Conservation (phyloP, 1,140 invertebrate genomes). For the Drosophila murphyi region DNA sequence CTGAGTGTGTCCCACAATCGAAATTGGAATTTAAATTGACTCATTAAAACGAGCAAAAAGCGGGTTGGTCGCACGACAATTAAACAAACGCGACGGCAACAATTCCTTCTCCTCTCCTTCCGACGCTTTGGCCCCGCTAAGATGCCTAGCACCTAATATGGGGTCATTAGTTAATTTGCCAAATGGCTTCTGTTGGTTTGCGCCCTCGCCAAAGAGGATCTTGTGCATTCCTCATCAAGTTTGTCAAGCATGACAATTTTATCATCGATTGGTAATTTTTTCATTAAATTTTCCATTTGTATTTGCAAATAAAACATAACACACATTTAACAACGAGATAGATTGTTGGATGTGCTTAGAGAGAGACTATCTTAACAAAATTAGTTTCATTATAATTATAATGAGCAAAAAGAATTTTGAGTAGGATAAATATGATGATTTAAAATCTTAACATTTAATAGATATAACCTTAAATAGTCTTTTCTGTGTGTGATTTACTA, state of each 20-base stretch:
- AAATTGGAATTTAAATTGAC: constrained; percentile 83
- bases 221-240: neutral
- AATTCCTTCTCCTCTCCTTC: constrained; percentile 1
- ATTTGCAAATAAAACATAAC: no score
- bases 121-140: constrained; percentile 2
- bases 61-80: constrained; percentile 79
- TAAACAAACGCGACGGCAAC: constrained; percentile 65
- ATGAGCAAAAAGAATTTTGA: no score
- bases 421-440: no score
- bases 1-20: constrained; percentile 65
- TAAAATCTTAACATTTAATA: no score
- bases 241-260: neutral
- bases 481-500: no score
- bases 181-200: constrained; percentile 56
- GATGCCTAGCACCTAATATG: constrained; percentile 43
- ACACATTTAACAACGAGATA: no score
- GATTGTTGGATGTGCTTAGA: no score
- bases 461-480: no score
- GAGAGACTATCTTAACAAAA: no score
- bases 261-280: no score
- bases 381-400: no score
- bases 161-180: constrained; percentile 81
- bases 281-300: no score
- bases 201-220: constrained; percentile 31
- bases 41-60: constrained; percentile 80